Evolutionary conservation across 2,888 invertebrate species (phyloP).

Genomic region (Hylaea fasciaria): DNA sequence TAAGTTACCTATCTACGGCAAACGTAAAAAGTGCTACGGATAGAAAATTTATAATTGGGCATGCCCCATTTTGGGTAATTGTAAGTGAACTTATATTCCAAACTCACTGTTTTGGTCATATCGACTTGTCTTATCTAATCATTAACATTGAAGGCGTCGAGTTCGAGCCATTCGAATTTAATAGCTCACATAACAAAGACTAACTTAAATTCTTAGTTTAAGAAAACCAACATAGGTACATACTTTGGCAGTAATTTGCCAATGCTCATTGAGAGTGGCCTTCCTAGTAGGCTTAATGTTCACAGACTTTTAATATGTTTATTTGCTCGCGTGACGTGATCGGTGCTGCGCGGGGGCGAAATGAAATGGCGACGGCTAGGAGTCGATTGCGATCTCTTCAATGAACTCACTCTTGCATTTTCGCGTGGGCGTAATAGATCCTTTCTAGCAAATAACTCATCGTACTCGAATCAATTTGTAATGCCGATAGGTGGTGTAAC

Average conservation of each 20-base stretch:
- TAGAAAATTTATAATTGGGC: too few relatives aligned
- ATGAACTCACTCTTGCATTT: slow-evolving; percentile 64
- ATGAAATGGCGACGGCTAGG: slow-evolving; percentile 65
- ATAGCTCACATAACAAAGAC: slow-evolving; percentile 5
- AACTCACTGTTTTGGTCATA: not conserved
- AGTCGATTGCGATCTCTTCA: slow-evolving; percentile 71
- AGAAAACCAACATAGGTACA: slow-evolving; percentile 6
- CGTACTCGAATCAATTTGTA: slow-evolving; percentile 35
- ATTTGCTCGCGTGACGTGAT: slow-evolving; percentile 60
- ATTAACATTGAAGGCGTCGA: not conserved
- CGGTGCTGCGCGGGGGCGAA: slow-evolving; percentile 67
- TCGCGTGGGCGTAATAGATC: slow-evolving; percentile 54
- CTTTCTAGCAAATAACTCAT: slow-evolving; percentile 36
- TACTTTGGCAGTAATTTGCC: slow-evolving; percentile 16
- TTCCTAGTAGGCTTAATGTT: slow-evolving; percentile 24
- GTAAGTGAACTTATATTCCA: slow-evolving; percentile 10
- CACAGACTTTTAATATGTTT: slow-evolving; percentile 44
- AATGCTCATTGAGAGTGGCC: slow-evolving; percentile 24
- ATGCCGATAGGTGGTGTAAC: slow-evolving; percentile 29
- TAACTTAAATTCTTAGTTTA: slow-evolving; percentile 1
- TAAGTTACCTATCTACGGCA: too few relatives aligned
- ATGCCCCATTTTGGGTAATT: slow-evolving; percentile 18
- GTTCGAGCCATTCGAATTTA: not conserved
- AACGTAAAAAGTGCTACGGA: too few relatives aligned
- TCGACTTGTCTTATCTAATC: slow-evolving; percentile 4